A percentile compares a stretch with the other conserved stretches of the same genome.
Conservation (phyloP, 2,113 vertebrate species). For the Neolamprologus sp. region DNA sequence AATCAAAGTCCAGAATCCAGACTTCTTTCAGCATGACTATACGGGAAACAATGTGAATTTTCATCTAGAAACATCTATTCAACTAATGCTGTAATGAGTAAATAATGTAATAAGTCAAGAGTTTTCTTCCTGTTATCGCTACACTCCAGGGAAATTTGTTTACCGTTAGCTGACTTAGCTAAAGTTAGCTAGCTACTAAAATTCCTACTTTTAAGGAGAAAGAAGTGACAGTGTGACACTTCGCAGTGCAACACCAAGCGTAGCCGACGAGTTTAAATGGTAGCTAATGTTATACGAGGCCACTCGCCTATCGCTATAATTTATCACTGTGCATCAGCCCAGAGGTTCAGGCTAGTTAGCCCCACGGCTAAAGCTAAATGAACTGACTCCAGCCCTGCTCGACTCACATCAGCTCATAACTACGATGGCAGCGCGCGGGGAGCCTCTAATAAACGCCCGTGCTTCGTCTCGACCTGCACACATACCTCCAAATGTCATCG, state of each 20-base stretch:
- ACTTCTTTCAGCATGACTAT: background rate
- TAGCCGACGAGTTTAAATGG: background rate
- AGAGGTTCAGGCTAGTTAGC: constrained; percentile 40
- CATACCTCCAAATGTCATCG: constrained; percentile 74
- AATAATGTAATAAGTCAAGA: background rate
- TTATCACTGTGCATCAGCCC: background rate
- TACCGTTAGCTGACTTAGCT: constrained; percentile 36
- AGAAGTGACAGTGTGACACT: background rate
- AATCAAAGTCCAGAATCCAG: background rate
- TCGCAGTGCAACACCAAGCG: background rate
- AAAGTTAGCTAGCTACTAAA: constrained; percentile 26
- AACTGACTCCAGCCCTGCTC: constrained; percentile 1
- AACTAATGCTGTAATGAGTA: background rate
- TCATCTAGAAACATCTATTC: background rate
- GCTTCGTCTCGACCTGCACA: background rate
- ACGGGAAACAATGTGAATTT: background rate
- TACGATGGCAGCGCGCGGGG: background rate
- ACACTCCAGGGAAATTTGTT: background rate
- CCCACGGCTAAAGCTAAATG: constrained; percentile 32
- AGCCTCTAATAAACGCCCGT: rapidly evolving
- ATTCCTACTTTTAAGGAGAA: background rate
- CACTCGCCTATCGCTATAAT: background rate
- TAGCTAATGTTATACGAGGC: background rate
- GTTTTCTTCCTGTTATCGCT: background rate
- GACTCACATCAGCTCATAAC: background rate